Base-by-base conservation (phyloP, 2,113 vertebrate species). In the Clinocottus analis region DNA sequence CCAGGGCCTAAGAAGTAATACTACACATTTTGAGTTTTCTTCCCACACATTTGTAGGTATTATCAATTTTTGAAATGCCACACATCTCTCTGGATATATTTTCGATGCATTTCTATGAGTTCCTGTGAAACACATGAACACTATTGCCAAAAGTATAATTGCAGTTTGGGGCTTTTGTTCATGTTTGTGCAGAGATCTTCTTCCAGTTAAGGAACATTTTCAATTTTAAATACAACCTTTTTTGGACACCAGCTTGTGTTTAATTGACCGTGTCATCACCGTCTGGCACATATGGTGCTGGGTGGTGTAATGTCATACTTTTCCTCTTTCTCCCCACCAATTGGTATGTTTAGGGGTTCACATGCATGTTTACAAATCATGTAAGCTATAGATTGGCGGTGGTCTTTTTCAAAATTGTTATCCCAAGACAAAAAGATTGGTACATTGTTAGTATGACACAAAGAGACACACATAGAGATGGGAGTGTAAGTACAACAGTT, bases 41-140 rank as follows among this genome's bases (percentile, higher is more conserved):
- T 71, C 60, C 41, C 11, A 64, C 60, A 85, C 55, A 91, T 91
- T 84, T 91, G 79, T 80, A 60, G 55, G 39, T 90, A 77, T 80
- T 88, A 80, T 74, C 19, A 83, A 72, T 75, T 87, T 69, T 58
- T 51, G 31, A 69, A 73, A 78, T 63, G 55, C 41, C 65, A 77
- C 65, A 77, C 43, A 70, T 60, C 17, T 43, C 13, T 74, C 33
- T 39, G 49, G 7, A 64, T 56, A 61, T 84, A 66, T 73, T 86
- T 77, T 80, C 27, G 39, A 23, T 59, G 11, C 21, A 72, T 47
- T 84, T 29, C 41, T 68, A 27, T 76, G 53, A 80, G 65, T 55
- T 72, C 39, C 31, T 49, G n/a, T 11, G 1, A 69, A 49, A 25
- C 56, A 19, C 16, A 41, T 31, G 23, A 8, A 65, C 6, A 37